Conservation (phyloP, 2,888 invertebrate genomes). For the Seira ritae region DNA sequence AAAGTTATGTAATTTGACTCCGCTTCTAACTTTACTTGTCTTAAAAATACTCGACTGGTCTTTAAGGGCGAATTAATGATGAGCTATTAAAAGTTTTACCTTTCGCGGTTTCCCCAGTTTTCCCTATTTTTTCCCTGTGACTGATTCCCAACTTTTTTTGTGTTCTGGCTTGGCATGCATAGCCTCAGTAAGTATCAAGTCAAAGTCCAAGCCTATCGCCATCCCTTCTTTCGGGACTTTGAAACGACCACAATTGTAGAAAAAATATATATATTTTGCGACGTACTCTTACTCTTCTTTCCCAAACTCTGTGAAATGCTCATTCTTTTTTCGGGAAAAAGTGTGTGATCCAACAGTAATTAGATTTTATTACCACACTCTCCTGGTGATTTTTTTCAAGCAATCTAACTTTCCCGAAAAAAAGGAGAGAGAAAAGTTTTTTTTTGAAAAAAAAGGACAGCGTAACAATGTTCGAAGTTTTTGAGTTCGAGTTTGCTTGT, state of each 20-base stretch:
- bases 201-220: too few relatives aligned
- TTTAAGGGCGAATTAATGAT: background rate
- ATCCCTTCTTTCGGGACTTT: too few relatives aligned
- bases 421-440: background rate
- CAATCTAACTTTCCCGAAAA: slow-evolving; percentile 41
- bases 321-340: background rate
- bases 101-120: background rate
- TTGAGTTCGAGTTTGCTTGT: too few relatives aligned
- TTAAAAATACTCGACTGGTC: background rate
- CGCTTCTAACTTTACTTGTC: background rate
- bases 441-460: background rate
- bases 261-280: too few relatives aligned
- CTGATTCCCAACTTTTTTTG: background rate
- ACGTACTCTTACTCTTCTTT: too few relatives aligned
- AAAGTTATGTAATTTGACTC: background rate
- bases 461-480: too few relatives aligned
- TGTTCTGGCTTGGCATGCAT: too few relatives aligned
- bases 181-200: too few relatives aligned
- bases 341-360: slow-evolving; percentile 17
- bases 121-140: background rate
- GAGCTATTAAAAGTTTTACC: slow-evolving; percentile 13
- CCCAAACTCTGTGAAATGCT: too few relatives aligned
- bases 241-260: too few relatives aligned
- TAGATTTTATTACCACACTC: slow-evolving; percentile 34
- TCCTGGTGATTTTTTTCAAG: slow-evolving; percentile 22